Conservation (phyloP, 2,888 invertebrate species). For the Myopa tessellatipennis region DNA sequence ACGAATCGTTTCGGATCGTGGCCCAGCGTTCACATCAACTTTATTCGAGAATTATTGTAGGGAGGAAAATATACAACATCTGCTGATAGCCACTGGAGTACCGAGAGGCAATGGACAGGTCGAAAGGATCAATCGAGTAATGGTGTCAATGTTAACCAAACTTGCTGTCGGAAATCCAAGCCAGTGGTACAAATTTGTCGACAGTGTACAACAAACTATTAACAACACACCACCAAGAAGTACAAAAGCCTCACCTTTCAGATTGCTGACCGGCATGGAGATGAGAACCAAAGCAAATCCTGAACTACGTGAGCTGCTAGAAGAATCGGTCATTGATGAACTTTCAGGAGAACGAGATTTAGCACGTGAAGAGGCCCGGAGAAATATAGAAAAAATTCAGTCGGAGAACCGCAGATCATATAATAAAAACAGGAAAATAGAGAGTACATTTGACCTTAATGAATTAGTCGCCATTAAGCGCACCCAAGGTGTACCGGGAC, state of each 20-base stretch:
- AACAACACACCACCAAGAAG: background rate
- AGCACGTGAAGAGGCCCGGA: background rate
- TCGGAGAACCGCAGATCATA: slow-evolving; percentile 39
- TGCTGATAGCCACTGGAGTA: slow-evolving; percentile 56
- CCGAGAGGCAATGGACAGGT: background rate
- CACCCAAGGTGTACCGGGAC: slow-evolving; percentile 44
- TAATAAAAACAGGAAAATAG: slow-evolving; percentile 29
- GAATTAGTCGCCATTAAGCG: slow-evolving; percentile 47
- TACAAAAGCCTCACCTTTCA: slow-evolving; percentile 26
- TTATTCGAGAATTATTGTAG: too few species aligned
- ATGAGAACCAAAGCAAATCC: slow-evolving; percentile 28
- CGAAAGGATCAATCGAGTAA: background rate
- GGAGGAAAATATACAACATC: too few species aligned
- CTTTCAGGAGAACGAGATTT: slow-evolving; percentile 14
- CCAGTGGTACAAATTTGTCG: background rate
- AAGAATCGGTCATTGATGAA: slow-evolving; percentile 20
- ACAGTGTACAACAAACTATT: background rate
- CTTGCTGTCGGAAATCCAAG: too few species aligned
- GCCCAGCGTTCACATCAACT: slow-evolving; percentile 60
- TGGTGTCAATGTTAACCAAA: background rate
- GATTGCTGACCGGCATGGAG: slow-evolving; percentile 43
- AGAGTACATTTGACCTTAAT: slow-evolving; percentile 25
- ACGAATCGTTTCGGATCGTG: slow-evolving; percentile 60
- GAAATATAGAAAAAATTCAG: slow-evolving; percentile 38
- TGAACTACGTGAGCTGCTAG: slow-evolving; percentile 27